A percentile compares a stretch with the other conserved stretches of the same genome.
Evolutionary conservation across 2,888 invertebrate species (phyloP).

Genomic region (Dicyrtomina minuta): DNA sequence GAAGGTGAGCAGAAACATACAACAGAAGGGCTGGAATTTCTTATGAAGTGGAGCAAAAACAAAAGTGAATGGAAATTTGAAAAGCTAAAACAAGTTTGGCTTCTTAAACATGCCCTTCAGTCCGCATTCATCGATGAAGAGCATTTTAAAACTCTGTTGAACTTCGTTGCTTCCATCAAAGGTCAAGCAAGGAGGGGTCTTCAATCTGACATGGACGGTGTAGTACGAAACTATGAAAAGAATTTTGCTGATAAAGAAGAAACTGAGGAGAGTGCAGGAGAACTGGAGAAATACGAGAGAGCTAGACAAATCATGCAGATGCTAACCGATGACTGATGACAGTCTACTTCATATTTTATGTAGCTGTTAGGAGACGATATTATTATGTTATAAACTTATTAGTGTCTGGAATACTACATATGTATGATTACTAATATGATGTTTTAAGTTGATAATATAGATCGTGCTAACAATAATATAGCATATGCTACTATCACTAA

Average conservation of each 20-base stretch:
- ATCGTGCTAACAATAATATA: no score
- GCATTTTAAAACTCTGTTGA: conserved; percentile 67
- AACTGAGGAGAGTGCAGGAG: conserved; percentile 59
- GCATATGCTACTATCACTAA: no score
- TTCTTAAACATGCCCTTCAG: conserved; percentile 63
- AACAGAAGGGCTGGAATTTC: conserved; percentile 41
- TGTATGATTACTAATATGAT: no score
- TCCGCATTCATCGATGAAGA: conserved; percentile 56
- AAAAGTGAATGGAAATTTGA: conserved; percentile 76
- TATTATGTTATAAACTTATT: no score
- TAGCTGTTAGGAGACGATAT: no score
- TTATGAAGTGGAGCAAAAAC: conserved; percentile 69
- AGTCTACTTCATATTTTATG: no score
- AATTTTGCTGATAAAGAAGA: conserved; percentile 68
- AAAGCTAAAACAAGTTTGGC: conserved; percentile 74
- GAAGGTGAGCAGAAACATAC: conserved; percentile 33
- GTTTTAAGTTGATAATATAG: no score
- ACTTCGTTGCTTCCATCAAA: conserved; percentile 70
- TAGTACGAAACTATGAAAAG: conserved; percentile 60
- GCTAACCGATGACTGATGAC: conserved; percentile 58
- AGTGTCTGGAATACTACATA: no score
- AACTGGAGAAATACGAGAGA: conserved; percentile 59
- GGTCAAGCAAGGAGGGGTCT: conserved; percentile 63
- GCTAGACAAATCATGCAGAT: conserved; percentile 69
- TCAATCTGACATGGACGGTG: conserved; percentile 37